Conservation (phyloP, 2,797 vertebrate species). For the Halcyon badia region DNA sequence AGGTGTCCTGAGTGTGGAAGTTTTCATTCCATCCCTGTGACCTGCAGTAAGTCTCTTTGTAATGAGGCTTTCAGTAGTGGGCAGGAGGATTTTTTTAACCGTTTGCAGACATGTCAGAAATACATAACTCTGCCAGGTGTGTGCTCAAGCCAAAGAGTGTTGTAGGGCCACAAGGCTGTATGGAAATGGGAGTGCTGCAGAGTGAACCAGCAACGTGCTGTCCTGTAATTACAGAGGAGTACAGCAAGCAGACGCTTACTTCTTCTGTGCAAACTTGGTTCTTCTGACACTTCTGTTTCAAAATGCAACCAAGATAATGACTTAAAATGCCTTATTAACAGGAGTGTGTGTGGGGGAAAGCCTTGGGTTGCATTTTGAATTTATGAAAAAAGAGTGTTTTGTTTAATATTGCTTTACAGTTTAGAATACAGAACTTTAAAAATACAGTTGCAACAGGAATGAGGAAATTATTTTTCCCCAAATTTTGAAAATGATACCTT, state of each 20-base stretch:
- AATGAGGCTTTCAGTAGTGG: background rate
- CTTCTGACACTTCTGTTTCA: background rate
- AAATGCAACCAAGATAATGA: background rate
- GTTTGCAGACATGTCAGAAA: background rate
- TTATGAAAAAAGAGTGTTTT: background rate
- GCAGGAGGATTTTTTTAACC: background rate
- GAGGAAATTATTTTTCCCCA: background rate
- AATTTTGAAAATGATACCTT: background rate
- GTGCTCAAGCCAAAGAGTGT: background rate
- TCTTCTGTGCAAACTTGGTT: background rate
- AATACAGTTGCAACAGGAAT: background rate
- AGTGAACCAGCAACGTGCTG: background rate
- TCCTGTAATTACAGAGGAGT: background rate
- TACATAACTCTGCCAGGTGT: background rate
- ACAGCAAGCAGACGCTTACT: background rate
- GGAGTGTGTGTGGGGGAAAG: rapidly evolving
- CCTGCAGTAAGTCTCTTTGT: background rate
- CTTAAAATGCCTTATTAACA: background rate
- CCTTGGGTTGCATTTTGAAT: background rate
- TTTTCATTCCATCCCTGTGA: background rate
- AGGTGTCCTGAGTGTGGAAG: background rate
- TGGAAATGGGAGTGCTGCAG: background rate
- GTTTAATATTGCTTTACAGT: background rate
- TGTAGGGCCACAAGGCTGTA: background rate
- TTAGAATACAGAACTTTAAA: background rate